Evolutionary conservation across 37 sponge, comb jelly and placozoan species (phyloP).

Genomic region (Bolinopsis microptera): DNA sequence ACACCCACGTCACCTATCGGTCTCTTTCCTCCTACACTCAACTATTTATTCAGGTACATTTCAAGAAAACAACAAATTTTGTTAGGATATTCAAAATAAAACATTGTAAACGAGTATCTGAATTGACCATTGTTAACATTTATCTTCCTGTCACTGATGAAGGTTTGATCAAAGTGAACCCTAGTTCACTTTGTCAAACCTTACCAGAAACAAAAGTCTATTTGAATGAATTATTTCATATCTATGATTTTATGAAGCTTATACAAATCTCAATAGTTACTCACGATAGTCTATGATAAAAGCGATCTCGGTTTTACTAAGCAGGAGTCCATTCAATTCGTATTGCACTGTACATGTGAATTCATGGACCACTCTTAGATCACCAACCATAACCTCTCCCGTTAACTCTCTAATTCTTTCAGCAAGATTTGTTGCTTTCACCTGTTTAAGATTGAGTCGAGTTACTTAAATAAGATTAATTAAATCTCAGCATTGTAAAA

Average conservation of each 20-base stretch:
- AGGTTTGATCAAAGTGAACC: not conserved
- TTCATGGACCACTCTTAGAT: too few species aligned
- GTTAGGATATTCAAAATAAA: too few species aligned
- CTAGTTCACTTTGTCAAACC: not conserved
- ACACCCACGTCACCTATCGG: conserved; percentile 48
- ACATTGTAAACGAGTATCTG: too few species aligned
- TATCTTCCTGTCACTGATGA: not conserved
- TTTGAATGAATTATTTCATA: not conserved
- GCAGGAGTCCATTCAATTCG: not conserved
- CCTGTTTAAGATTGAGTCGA: too few species aligned
- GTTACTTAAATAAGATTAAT: too few species aligned
- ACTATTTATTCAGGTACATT: conserved; percentile 50
- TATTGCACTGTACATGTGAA: not conserved
- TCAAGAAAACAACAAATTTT: too few species aligned
- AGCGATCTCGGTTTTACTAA: not conserved
- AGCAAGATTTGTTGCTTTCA: too few species aligned
- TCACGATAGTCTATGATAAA: not conserved
- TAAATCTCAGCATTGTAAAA: too few species aligned
- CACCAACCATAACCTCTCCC: too few species aligned
- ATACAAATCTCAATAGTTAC: not conserved
- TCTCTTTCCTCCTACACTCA: conserved; percentile 61
- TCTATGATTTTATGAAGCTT: not conserved
- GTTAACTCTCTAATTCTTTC: too few species aligned
- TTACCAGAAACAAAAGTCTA: too few species aligned
- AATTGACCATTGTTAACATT: too few species aligned